Percentiles rank a stretch among this genome's conserved stretches.
These are phyloP conservation scores for Drosophila vallismaia DNA, from an alignment of 2,888 invertebrate species.

Conservation along the genomic window DNA sequence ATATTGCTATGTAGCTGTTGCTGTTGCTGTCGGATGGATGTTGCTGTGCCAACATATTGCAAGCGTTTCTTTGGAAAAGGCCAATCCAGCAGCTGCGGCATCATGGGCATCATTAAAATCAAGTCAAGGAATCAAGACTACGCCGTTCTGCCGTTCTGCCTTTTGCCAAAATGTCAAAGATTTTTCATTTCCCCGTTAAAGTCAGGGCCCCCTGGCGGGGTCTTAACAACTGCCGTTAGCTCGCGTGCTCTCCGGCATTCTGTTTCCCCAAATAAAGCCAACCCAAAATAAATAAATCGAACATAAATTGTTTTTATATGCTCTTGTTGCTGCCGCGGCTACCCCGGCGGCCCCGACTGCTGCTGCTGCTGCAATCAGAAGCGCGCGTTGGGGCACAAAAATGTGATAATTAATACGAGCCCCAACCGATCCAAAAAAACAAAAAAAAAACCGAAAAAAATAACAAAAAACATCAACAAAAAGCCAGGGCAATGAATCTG, in stretches of 20 bases:
- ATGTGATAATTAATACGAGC: constrained; percentile 74
- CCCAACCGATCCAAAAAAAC: constrained; percentile 9
- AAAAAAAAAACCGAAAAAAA: constrained; percentile 15
- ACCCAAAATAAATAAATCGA: constrained; percentile 56
- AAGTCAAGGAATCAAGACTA: constrained; percentile 51
- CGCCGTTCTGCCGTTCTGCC: constrained; percentile 23
- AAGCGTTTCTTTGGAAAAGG: constrained; percentile 71
- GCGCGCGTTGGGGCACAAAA: constrained; percentile 46
- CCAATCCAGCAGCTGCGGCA: constrained; percentile 43
- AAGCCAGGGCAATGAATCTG: constrained; percentile 54
- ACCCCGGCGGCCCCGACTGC: constrained; percentile 2
- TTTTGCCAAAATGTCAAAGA: constrained; percentile 60
- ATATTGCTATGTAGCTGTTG: constrained; percentile 13
- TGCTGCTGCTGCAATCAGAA: constrained; percentile 52
- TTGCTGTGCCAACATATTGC: constrained; percentile 59
- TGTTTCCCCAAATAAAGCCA: constrained; percentile 10
- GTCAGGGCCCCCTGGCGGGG: constrained; percentile 20
- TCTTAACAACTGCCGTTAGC: constrained; percentile 63
- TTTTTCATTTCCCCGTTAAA: constrained; percentile 27
- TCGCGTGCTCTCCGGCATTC: constrained; percentile 67
- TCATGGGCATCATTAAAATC: constrained; percentile 74
- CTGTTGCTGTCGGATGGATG: constrained; percentile 27
- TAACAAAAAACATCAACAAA: constrained; percentile 18
- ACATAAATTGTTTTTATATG: constrained; percentile 45
- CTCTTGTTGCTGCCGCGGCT: constrained; percentile 9